Conservation (phyloP, 2,888 invertebrate genomes). For the Polydrusus tereticollis region DNA sequence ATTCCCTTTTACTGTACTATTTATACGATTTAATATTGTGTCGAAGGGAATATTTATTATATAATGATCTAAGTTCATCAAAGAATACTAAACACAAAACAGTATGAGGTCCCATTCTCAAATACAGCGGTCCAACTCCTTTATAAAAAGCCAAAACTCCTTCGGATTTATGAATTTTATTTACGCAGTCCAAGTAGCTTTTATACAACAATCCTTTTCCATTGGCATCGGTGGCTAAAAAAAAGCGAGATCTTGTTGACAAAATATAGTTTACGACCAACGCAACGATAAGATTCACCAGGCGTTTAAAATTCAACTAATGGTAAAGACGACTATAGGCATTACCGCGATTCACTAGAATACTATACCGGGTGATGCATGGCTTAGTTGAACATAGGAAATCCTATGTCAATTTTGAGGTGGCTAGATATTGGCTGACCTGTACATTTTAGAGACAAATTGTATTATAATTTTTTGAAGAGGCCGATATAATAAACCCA, state of each 20-base stretch:
- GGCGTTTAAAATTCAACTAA: no score
- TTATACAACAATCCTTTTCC: constrained; percentile 77
- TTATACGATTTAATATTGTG: not conserved
- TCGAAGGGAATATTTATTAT: constrained; percentile 32
- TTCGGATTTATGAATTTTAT: constrained; percentile 82
- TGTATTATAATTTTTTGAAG: no score
- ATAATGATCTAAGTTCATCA: constrained; percentile 75
- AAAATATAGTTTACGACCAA: no score
- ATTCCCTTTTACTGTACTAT: not conserved
- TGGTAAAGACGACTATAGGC: not conserved
- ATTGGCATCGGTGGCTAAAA: constrained; percentile 69
- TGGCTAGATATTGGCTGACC: no score
- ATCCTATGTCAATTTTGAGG: no score
- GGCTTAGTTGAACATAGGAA: no score
- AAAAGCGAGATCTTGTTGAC: not conserved
- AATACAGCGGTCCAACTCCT: constrained; percentile 88
- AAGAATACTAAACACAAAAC: constrained; percentile 90
- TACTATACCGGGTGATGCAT: no score
- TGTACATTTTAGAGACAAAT: no score
- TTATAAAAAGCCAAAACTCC: constrained; percentile 89
- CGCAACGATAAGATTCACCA: no score
- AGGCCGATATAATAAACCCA: no score
- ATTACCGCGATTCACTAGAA: no score
- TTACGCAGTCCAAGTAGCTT: constrained; percentile 81
- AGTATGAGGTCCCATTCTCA: constrained; percentile 92